These are phyloP conservation scores for Panzeria rudis DNA, from an alignment of 2,888 invertebrate genomes.

Conservation along the genomic window DNA sequence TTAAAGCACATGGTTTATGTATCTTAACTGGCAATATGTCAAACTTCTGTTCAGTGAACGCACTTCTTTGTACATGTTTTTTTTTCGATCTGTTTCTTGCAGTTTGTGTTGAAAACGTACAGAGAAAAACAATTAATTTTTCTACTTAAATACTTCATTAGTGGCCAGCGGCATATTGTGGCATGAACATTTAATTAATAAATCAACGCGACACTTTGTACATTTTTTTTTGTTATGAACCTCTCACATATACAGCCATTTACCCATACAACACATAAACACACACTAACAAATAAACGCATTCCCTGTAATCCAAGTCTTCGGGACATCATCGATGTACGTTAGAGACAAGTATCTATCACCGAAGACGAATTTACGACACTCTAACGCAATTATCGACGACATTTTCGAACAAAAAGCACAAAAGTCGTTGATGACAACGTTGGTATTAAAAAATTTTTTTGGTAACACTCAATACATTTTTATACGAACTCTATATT, in stretches of 20 bases:
- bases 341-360: too few species aligned
- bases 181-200: conserved; percentile 80
- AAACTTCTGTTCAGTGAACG: conserved; percentile 57
- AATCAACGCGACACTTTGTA: conserved; percentile 82
- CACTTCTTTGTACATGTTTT: conserved; percentile 72
- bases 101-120: conserved; percentile 59
- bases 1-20: conserved; percentile 61
- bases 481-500: too few species aligned
- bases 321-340: too few species aligned
- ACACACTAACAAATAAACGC: conserved; percentile 13
- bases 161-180: conserved; percentile 60
- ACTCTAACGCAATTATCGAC: too few species aligned
- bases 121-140: conserved; percentile 78
- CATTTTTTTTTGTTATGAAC: conserved; percentile 24
- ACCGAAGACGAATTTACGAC: too few species aligned
- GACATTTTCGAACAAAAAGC: too few species aligned
- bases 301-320: too few species aligned
- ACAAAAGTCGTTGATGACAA: too few species aligned
- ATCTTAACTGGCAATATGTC: conserved; percentile 65
- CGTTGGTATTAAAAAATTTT: too few species aligned
- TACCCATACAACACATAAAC: conserved; percentile 5
- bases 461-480: too few species aligned
- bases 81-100: conserved; percentile 31
- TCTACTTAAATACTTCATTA: conserved; percentile 72
- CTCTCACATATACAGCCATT: conserved; percentile 37